Conservation (phyloP, 30 jellyfish, hydroid and myxozoan genomes). For the Hydractinia echinata region DNA sequence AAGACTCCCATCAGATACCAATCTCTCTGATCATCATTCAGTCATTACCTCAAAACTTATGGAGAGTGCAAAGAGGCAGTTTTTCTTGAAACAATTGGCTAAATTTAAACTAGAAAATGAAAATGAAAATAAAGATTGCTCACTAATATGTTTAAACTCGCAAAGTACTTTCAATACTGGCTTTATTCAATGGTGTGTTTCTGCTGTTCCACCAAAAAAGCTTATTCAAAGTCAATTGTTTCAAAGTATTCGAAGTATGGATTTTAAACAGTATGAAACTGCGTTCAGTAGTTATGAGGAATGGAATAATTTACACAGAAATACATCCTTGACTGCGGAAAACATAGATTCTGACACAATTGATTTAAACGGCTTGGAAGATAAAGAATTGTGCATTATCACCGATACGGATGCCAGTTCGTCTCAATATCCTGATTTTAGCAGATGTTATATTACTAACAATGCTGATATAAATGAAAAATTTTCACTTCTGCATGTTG, state of each 20-base stretch:
- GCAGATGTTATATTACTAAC: not conserved
- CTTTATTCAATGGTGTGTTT: slow-evolving; percentile 53
- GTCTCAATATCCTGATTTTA: not conserved
- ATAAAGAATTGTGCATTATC: not conserved
- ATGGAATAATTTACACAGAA: slow-evolving; percentile 50
- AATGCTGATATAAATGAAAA: slow-evolving; percentile 26
- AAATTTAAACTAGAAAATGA: not conserved
- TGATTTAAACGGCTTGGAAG: not conserved
- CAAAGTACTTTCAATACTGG: slow-evolving; percentile 55
- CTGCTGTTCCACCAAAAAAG: slow-evolving; percentile 46
- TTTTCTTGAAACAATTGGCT: no score
- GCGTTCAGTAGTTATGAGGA: slow-evolving; percentile 36
- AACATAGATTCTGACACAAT: not conserved
- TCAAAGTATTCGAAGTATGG: slow-evolving; percentile 42
- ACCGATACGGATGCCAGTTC: not conserved
- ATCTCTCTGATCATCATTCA: slow-evolving; percentile 50
- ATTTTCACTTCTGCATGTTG: slow-evolving; percentile 69
- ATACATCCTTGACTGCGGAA: not conserved
- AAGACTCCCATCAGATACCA: slow-evolving; percentile 58
- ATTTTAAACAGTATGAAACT: slow-evolving; percentile 17
- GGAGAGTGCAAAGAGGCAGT: not conserved
- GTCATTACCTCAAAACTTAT: slow-evolving; percentile 34
- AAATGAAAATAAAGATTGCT: not conserved
- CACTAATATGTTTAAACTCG: not conserved
- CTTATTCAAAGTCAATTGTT: slow-evolving; percentile 46